Conservation (phyloP, 1,140 invertebrate species). For the Ips typographus region DNA sequence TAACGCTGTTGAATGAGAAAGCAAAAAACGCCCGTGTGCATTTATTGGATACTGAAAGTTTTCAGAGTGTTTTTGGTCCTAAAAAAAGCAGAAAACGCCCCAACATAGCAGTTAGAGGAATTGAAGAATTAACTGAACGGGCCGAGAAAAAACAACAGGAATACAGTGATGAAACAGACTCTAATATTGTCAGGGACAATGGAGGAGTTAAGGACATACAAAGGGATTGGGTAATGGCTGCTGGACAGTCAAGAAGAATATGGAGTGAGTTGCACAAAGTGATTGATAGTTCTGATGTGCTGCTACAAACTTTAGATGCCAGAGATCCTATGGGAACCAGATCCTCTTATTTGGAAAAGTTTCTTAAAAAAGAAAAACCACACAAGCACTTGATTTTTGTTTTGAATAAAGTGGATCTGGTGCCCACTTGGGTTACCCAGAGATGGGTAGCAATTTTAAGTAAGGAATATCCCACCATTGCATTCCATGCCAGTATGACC, state of each 20-base stretch:
- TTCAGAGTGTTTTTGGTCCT: conserved; percentile 91
- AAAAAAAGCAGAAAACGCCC: conserved; percentile 92
- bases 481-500: conserved; percentile 96
- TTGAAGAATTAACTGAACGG: conserved; percentile 69
- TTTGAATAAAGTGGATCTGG: conserved; percentile 93
- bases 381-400: conserved; percentile 96
- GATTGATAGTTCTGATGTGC: conserved; percentile 97
- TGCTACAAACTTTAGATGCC: conserved; percentile 92
- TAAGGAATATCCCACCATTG: conserved; percentile 94
- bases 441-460: conserved; percentile 93
- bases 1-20: conserved; percentile 92
- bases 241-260: conserved; percentile 95
- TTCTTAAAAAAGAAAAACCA: conserved; percentile 83
- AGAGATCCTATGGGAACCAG: conserved; percentile 94
- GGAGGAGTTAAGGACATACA: conserved; percentile 71
- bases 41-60: conserved; percentile 93
- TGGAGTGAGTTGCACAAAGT: conserved; percentile 99
- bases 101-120: conserved; percentile 73
- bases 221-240: conserved; percentile 85
- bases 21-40: conserved; percentile 90
- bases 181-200: conserved; percentile 81
- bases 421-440: conserved; percentile 97
- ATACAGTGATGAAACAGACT: conserved; percentile 81
- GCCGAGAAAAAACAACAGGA: conserved; percentile 70
- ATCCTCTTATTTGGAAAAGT: conserved; percentile 91